A percentile compares a stretch with the other conserved stretches of the same genome.
These are phyloP conservation scores for Tineola bisselliella DNA, from an alignment of 2,888 invertebrate species.

Conservation along the genomic window DNA sequence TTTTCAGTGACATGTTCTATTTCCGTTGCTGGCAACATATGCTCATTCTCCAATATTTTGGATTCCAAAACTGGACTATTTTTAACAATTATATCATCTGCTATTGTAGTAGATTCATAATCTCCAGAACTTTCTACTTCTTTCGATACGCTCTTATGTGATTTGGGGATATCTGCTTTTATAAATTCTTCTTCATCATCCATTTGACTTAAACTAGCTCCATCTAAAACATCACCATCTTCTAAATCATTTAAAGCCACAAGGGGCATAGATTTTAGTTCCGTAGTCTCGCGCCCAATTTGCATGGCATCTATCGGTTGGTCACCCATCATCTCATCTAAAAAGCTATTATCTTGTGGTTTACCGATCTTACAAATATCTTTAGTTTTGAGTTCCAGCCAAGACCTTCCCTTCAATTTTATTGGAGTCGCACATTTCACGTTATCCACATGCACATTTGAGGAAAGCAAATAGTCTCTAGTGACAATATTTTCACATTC, in stretches of 20 bases:
- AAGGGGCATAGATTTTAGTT: slow-evolving; percentile 47
- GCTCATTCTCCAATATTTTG: slow-evolving; percentile 29
- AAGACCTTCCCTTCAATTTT: slow-evolving; percentile 58
- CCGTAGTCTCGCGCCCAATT: slow-evolving; percentile 44
- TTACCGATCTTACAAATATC: slow-evolving; percentile 60
- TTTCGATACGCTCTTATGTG: slow-evolving; percentile 27
- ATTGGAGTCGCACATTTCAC: slow-evolving; percentile 66
- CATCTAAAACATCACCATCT: slow-evolving; percentile 48
- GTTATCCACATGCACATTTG: slow-evolving; percentile 63
- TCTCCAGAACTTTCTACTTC: slow-evolving; percentile 54
- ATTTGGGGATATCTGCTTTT: slow-evolving; percentile 33
- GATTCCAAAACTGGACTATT: slow-evolving; percentile 23
- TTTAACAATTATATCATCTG: slow-evolving; percentile 32
- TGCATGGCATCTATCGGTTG: slow-evolving; percentile 53
- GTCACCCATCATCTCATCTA: slow-evolving; percentile 73
- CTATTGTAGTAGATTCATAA: slow-evolving; percentile 48
- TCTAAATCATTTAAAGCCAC: slow-evolving; percentile 46
- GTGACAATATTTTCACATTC: slow-evolving; percentile 73
- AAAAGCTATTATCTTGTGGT: slow-evolving; percentile 33
- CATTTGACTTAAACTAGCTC: slow-evolving; percentile 22
- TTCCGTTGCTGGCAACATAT: slow-evolving; percentile 29
- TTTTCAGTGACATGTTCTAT: slow-evolving; percentile 37
- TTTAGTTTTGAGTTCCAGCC: slow-evolving; percentile 68
- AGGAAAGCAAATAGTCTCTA: slow-evolving; percentile 68
- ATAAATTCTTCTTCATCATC: slow-evolving; percentile 54